Evolutionary conservation across 2,113 vertebrate genomes (phyloP), one percentile per base, ranked within the genome.

Genomic region (Pteropus alecto): DNA sequence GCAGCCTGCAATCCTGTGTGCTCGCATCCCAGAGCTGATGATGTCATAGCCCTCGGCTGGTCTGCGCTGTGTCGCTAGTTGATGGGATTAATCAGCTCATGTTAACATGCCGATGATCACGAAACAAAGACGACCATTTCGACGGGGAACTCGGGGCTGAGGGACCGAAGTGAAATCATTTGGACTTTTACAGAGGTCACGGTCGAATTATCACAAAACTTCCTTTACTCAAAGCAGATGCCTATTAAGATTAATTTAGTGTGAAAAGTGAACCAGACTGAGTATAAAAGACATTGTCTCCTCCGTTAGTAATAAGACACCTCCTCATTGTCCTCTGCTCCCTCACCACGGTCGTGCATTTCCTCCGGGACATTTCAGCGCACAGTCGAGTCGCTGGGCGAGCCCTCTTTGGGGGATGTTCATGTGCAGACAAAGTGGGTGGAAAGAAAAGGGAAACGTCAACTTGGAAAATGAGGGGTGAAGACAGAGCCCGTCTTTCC

Each of bases 211-310:
- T 99, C 98, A 98, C 98, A 98, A 98, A 98, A 98, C 97, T 98
- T 97, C 98, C 98, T 98, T 99, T 95, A 98, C 97, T 98, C 96
- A 97, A 98, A 98, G 98, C 99, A 99, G 99, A 99, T 99, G 98
- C 98, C 98, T 98, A 98, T 98, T 98, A 98, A 98, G 98, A 99
- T 98, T 98, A 98, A 99, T 98, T 98, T 98, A 98, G 99, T 98
- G 98, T 99, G 98, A 99, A 98, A 98, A 98, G 98, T 94, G 98
- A 98, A 98, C 98, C 98, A 98, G 98, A 97, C 98, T 97, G 98
- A 98, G 98, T 97, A 98, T 95, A 98, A 98, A 98, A 97, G 98
- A 98, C 98, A 98, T 98, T 98, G 98, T 97, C 97, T 98, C 96
- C 95, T 96, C 97, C 95, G 91, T 98, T 97, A 98, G 98, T 98